Evolutionary conservation across 1,140 invertebrate species (phyloP).

Genomic region (Hylyphantes graminicola): DNA sequence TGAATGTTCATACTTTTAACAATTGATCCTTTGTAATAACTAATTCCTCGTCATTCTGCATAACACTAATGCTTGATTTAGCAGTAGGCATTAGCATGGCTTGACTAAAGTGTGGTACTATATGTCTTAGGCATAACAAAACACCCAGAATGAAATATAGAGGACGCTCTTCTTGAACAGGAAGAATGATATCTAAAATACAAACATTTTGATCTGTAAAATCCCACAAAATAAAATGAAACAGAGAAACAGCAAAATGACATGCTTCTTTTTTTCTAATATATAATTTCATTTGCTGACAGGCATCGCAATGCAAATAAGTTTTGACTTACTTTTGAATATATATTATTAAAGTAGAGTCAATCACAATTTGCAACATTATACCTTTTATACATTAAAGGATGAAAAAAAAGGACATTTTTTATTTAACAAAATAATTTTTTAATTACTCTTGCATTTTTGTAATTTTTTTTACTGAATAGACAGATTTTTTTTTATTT

Average conservation of each 20-base stretch:
- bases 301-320: no score
- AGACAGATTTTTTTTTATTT: no score
- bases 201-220: background rate
- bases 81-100: conserved; percentile 63
- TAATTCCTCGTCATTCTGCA: conserved; percentile 62
- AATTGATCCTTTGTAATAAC: conserved; percentile 47
- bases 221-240: background rate
- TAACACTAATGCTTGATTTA: conserved; percentile 68
- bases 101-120: conserved; percentile 72
- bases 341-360: no score
- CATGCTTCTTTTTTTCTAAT: no score
- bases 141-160: conserved; percentile 74
- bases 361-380: no score
- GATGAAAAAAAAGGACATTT: no score
- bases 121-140: conserved; percentile 74
- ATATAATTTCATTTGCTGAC: no score
- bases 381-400: no score
- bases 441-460: no score
- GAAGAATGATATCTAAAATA: conserved; percentile 71
- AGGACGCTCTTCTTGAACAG: conserved; percentile 70
- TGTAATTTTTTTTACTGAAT: no score
- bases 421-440: no score
- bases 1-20: conserved; percentile 36
- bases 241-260: background rate
- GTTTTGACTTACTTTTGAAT: no score